A percentile compares a stretch with the other conserved stretches of the same genome.
phyloP scores from a whole-genome alignment of 2,113 vertebrate species.

The Epinephelus fuscoguttatus region DNA sequence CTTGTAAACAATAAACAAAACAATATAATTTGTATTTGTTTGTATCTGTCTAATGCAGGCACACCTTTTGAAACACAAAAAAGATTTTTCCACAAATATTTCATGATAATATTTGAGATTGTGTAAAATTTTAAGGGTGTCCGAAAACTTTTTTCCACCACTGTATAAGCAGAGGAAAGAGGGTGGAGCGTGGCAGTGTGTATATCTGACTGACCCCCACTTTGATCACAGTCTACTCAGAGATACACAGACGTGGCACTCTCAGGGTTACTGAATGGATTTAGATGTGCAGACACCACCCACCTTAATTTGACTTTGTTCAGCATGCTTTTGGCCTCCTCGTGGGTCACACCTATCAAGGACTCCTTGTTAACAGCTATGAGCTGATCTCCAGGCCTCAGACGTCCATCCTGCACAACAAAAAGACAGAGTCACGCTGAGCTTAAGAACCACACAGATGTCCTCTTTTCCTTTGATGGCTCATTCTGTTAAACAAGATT shows the following conservation, averaged over 20 bases:
- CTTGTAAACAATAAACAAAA: too few relatives aligned
- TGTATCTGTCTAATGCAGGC: too few relatives aligned
- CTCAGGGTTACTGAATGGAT: background rate
- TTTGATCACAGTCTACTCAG: background rate
- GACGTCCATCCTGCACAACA: conserved; percentile 88
- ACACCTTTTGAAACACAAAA: too few relatives aligned
- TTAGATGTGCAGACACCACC: background rate
- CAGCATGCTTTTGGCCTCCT: conserved; percentile 90
- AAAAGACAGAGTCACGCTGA: background rate
- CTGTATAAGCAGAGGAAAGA: background rate
- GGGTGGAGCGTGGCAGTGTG: too few relatives aligned
- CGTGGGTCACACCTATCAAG: conserved; percentile 90
- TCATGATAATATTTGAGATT: too few relatives aligned
- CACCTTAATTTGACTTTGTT: conserved; percentile 90
- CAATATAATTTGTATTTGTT: too few relatives aligned
- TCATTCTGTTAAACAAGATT: too few relatives aligned
- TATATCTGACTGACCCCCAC: background rate
- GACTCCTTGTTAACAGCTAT: conserved; percentile 93
- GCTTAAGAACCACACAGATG: background rate
- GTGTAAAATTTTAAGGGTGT: too few relatives aligned
- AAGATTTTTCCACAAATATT: too few relatives aligned
- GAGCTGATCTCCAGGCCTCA: conserved; percentile 91
- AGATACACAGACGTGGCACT: background rate
- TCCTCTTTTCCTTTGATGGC: too few relatives aligned
- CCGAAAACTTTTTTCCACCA: too few relatives aligned